These are phyloP conservation scores for Drosophila nebulosa DNA, from an alignment of 1,140 invertebrate genomes.

Conservation along the genomic window DNA sequence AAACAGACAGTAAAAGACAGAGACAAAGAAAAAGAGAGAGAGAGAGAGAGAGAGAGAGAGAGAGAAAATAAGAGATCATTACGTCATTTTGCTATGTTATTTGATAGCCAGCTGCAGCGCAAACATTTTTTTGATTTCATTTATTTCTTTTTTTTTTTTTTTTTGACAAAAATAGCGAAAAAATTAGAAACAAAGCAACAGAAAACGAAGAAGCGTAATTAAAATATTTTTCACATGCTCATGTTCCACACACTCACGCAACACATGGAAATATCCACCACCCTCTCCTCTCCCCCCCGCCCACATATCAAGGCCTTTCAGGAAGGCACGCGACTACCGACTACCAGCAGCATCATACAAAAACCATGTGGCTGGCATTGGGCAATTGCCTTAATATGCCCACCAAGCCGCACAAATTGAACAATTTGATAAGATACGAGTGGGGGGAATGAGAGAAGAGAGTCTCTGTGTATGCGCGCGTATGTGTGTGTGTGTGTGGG, in stretches of 20 bases:
- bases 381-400: conserved; percentile 76
- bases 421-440: conserved; percentile 71
- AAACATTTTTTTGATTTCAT: conserved; percentile 10
- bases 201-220: conserved; percentile 61
- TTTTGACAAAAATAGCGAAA: conserved; percentile 68
- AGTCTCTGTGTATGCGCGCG: too few species aligned
- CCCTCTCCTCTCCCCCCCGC: neutral
- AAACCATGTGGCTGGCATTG: conserved; percentile 72
- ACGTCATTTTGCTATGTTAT: conserved; percentile 66
- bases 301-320: neutral
- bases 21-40: neutral
- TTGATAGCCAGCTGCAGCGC: conserved; percentile 64
- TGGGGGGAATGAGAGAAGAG: neutral
- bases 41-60: neutral
- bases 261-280: conserved; percentile 13
- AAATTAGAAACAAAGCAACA: conserved; percentile 29
- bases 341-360: conserved; percentile 54
- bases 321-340: conserved; percentile 67
- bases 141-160: conserved; percentile 21
- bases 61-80: conserved; percentile 16
- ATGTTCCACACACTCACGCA: conserved; percentile 20
- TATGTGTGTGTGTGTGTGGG: conserved; percentile 26
- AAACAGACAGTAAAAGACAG: neutral
- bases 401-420: conserved; percentile 70
- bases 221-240: conserved; percentile 74